Base-by-base conservation (phyloP, 2,113 vertebrate species). In the Butastur rufipennis region DNA sequence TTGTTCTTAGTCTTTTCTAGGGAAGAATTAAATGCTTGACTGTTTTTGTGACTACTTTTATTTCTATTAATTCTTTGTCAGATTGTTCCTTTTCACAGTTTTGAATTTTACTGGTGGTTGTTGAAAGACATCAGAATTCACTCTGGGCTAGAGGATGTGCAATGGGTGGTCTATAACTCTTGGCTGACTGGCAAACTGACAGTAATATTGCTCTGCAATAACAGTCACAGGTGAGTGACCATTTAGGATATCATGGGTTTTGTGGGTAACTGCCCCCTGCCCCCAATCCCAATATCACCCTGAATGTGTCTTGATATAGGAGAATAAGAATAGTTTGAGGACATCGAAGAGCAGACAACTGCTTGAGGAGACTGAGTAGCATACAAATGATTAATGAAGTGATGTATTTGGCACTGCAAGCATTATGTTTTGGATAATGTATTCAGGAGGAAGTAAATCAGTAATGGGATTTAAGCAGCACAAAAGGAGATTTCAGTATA, bases 361-460 rank as follows among this genome's bases (percentile, higher is more conserved):
- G 36, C 50, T n/a, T 59, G 72, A 94, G 90, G 59, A 94, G 56
- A 66, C 40, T 43, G 59, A 67, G 38, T 52, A 66, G 50, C 82
- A 88, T 95, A 36, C 38, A 81, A 79, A 81, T 93, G 32, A 79
- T 90, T 90, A 83, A 81, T 8, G 3, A 82, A 92, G 56, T 88
- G 23, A 92, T 56, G 13, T 74, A 59, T 71, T 95, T 95, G 88
- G 65, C 86, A 71, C 36, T 59, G 26, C n/a, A 83, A 31, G 67
- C 29, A 26, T 67, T 62, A 32, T 91, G 82, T 83, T 95, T 93
- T 92, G 47, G 50, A 19, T 93, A 77, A 92, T 74, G 10, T 70
- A 59, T 95, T 95, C 67, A 71, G 79, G 16, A 94, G 17, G n/a
- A 93, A 70, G 50, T 92, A 92, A 86, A 93, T 93, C 71, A 71